Evolutionary conservation across 2,113 vertebrate genomes (phyloP).

Genomic region (Menura novaehollandiae): DNA sequence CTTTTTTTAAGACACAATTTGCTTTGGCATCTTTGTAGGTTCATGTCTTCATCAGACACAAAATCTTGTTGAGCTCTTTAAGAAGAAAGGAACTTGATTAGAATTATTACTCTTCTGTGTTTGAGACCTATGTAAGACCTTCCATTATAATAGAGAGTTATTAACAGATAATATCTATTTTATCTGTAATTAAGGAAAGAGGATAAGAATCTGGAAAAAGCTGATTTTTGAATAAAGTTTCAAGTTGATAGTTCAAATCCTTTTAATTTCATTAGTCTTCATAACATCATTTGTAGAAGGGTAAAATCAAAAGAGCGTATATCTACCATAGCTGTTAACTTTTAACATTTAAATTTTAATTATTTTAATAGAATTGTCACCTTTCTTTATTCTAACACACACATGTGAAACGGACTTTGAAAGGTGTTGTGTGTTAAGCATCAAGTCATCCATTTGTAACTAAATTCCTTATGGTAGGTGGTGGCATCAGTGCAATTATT

Average conservation of each 20-base stretch:
- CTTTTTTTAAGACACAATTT: neutral
- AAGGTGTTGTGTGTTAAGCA: neutral
- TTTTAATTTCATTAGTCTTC: neutral
- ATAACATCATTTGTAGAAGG: neutral
- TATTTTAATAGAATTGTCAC: neutral
- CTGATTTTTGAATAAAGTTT: neutral
- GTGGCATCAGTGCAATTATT: neutral
- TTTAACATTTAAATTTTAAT: neutral
- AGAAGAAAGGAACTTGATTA: neutral
- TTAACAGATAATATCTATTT: neutral
- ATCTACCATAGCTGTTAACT: neutral
- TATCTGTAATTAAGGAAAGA: neutral
- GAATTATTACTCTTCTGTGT: neutral
- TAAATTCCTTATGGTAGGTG: neutral
- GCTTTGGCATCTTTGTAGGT: neutral
- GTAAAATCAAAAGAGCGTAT: neutral
- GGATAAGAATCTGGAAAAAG: neutral
- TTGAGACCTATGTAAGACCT: neutral
- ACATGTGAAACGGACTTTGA: neutral
- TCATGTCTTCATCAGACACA: neutral
- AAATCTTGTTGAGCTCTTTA: neutral
- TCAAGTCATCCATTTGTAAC: neutral
- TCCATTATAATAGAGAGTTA: neutral
- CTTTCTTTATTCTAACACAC: neutral
- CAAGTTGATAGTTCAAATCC: neutral